These are phyloP conservation scores for Pterostichus niger DNA, from an alignment of 2,888 invertebrate genomes.

Conservation along the genomic window DNA sequence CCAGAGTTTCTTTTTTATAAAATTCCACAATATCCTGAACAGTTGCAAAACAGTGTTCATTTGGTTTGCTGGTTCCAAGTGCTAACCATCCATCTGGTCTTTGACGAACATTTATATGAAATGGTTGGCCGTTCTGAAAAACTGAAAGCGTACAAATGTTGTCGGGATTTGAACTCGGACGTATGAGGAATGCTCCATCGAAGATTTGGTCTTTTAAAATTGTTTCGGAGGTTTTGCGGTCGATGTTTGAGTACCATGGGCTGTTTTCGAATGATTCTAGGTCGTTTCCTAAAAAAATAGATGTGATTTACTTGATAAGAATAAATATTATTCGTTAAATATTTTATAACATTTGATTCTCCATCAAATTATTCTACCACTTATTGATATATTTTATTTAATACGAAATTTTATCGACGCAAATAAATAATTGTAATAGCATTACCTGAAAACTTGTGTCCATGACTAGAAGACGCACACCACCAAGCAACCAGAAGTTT, in stretches of 20 bases:
- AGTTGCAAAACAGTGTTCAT: slow-evolving; percentile 58
- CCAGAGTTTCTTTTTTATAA: slow-evolving; percentile 61
- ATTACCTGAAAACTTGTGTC: slow-evolving; percentile 40
- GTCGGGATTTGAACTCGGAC: slow-evolving; percentile 60
- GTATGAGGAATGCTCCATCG: slow-evolving; percentile 55
- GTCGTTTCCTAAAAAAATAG: slow-evolving; percentile 22
- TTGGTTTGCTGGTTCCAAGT: slow-evolving; percentile 57
- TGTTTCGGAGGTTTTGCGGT: slow-evolving; percentile 40
- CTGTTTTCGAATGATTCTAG: slow-evolving; percentile 8
- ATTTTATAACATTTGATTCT: background rate
- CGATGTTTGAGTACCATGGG: slow-evolving; percentile 48
- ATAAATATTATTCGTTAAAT: no score
- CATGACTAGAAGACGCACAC: slow-evolving; percentile 26
- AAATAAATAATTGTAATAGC: no score
- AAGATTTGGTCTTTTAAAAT: slow-evolving; percentile 6
- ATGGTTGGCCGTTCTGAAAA: slow-evolving; percentile 48
- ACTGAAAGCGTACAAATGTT: slow-evolving; percentile 56
- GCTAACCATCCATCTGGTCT: slow-evolving; percentile 56
- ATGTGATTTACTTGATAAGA: no score
- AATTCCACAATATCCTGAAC: slow-evolving; percentile 61
- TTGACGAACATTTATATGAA: slow-evolving; percentile 58
- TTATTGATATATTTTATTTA: background rate
- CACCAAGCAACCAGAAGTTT: slow-evolving; percentile 57
- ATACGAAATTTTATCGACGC: background rate
- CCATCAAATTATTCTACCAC: no score